Evolutionary conservation across 2,888 invertebrate genomes (phyloP).

Genomic region (Latrodectus hesperus): DNA sequence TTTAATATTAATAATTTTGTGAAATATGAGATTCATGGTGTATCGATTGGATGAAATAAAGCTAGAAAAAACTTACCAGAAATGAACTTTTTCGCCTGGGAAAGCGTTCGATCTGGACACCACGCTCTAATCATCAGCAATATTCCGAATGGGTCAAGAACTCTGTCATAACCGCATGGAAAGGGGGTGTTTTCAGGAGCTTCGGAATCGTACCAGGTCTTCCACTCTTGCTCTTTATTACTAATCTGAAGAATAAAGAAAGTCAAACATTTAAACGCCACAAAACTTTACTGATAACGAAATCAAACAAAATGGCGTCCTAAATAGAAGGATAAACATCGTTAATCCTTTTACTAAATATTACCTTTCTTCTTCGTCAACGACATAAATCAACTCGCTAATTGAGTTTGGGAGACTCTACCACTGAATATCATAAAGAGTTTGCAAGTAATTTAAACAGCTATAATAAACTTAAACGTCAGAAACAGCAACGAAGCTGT

Average conservation of each 20-base stretch:
- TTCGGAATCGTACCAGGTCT: slow-evolving; percentile 92
- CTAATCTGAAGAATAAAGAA: slow-evolving; percentile 80
- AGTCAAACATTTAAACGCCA: too few species aligned
- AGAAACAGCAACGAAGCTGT: too few species aligned
- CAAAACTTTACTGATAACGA: too few species aligned
- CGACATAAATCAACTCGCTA: too few species aligned
- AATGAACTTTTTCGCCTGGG: slow-evolving; percentile 93
- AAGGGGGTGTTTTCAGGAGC: slow-evolving; percentile 93
- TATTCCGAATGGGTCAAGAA: slow-evolving; percentile 91
- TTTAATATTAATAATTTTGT: neutral
- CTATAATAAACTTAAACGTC: too few species aligned
- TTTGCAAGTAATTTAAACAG: too few species aligned
- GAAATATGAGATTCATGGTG: neutral
- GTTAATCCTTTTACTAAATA: too few species aligned
- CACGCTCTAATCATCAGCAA: slow-evolving; percentile 89
- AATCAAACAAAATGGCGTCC: too few species aligned
- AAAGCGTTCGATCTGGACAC: slow-evolving; percentile 95
- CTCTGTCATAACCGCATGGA: slow-evolving; percentile 90
- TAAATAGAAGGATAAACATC: too few species aligned
- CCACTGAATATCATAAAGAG: too few species aligned
- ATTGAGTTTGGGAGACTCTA: too few species aligned
- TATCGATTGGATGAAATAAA: neutral
- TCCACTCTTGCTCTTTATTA: slow-evolving; percentile 89
- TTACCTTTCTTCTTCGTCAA: too few species aligned
- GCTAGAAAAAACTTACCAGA: slow-evolving; percentile 79